These are phyloP conservation scores for Lemur catta DNA, from an alignment of 2,797 vertebrate species.

Conservation along the genomic window DNA sequence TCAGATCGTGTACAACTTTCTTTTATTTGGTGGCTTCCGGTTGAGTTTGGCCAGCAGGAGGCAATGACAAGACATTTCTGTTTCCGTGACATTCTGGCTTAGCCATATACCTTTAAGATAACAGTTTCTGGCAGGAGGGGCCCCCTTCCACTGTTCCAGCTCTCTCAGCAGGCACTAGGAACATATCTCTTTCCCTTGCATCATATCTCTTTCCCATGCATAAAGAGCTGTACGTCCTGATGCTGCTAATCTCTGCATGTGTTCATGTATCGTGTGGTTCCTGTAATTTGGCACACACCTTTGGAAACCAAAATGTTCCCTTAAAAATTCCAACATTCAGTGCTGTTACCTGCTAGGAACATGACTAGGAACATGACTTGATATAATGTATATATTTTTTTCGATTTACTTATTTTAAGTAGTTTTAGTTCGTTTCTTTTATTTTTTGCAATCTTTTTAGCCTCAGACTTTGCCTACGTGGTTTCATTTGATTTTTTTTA, in stretches of 20 bases:
- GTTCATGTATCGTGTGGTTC: neutral
- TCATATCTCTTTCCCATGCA: neutral
- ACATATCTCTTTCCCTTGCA: neutral
- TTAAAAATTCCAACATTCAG: neutral
- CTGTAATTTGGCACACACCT: neutral
- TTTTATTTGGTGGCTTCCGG: neutral
- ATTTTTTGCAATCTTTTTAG: neutral
- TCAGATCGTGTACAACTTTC: neutral
- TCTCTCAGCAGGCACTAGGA: neutral
- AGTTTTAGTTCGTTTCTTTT: neutral
- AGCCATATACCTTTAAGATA: neutral
- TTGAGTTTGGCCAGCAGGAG: neutral
- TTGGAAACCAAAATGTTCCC: neutral
- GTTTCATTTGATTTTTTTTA: neutral
- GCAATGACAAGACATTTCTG: neutral
- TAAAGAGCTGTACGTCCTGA: fast-evolving
- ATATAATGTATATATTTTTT: neutral
- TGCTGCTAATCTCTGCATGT: neutral
- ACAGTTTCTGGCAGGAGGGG: neutral
- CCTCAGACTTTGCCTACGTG: neutral
- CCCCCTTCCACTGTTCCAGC: fast-evolving
- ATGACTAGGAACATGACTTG: neutral
- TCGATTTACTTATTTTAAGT: neutral
- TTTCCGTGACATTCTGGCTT: fast-evolving
- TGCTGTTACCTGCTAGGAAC: neutral